phyloP scores from a whole-genome alignment of 2,888 invertebrate genomes.

The Rotaria sp. region DNA sequence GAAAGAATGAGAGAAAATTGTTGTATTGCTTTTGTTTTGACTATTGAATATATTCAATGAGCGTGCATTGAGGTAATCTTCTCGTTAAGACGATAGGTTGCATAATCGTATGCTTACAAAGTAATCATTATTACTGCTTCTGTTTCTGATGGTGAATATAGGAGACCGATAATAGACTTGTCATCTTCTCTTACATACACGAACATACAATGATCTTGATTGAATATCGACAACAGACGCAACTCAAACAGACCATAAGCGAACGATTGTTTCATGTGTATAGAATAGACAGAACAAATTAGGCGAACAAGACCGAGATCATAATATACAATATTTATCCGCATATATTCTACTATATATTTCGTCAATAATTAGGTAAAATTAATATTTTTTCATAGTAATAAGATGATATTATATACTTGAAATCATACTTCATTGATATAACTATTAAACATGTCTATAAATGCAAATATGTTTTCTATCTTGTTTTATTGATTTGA shows the following conservation, averaged over 20 bases:
- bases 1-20: background rate
- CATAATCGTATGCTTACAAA: background rate
- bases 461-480: too few species aligned
- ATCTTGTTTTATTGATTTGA: background rate
- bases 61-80: conserved; percentile 11
- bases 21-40: background rate
- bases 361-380: background rate
- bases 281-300: background rate
- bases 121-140: background rate
- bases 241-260: background rate
- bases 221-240: background rate
- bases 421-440: too few species aligned
- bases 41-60: background rate
- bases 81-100: background rate
- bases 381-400: background rate
- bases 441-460: too few species aligned
- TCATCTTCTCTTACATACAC: background rate
- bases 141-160: background rate
- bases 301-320: background rate
- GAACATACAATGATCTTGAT: background rate
- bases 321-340: background rate
- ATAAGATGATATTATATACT: too few species aligned
- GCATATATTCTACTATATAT: background rate
- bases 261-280: background rate
- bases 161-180: background rate